Base-by-base conservation (phyloP, 2,888 invertebrate genomes). In the Tanytarsus gracilentus region DNA sequence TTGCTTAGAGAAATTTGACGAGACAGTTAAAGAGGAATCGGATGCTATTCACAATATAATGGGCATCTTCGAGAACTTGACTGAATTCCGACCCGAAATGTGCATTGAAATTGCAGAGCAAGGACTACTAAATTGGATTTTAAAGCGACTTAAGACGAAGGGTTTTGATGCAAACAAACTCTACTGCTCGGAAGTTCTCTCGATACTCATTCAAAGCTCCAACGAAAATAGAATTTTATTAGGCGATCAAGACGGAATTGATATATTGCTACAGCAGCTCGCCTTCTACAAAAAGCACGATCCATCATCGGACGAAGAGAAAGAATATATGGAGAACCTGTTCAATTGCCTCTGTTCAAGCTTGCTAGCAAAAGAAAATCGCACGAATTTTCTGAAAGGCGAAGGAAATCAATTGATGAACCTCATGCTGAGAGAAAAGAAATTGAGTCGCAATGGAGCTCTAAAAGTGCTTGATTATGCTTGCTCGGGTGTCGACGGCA, bases 331-430 rank as follows among this genome's bases (percentile, higher is more conserved):
- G 98, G 98, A 99, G 75, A 99, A 99, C 75, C 78, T 99, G 65
- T 99, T 99, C 72, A 91, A 98, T 73, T 85, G 89, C 61, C 76
- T 99, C 63, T 99, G 99, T 72, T 96, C 96, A 58, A 86, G 94
- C 61, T 78, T 99, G 62, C 88, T 97, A 86, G 81, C 85, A 64
- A 79, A 85, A 11, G 77, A 85, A 63, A 99, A 99, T 75, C 81
- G 96, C 52, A 91, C 93, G 64, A 82, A 87, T 61, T 99, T 99
- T 72, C 77, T 99, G 27, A 85, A 88, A 67, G 99, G 95, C 2
- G 99, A 99, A 78, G 99, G 99, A 3, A 77, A 98, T 52, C 99
- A 99, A 73, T 81, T 99, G 49, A 99, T 99, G 99, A 99, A 98
- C 76, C 81, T 99, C 62, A 98, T 99, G 96, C 78, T 99, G 36